phyloP scores from a whole-genome alignment of 2,888 invertebrate species.

The Meteorus colon region DNA sequence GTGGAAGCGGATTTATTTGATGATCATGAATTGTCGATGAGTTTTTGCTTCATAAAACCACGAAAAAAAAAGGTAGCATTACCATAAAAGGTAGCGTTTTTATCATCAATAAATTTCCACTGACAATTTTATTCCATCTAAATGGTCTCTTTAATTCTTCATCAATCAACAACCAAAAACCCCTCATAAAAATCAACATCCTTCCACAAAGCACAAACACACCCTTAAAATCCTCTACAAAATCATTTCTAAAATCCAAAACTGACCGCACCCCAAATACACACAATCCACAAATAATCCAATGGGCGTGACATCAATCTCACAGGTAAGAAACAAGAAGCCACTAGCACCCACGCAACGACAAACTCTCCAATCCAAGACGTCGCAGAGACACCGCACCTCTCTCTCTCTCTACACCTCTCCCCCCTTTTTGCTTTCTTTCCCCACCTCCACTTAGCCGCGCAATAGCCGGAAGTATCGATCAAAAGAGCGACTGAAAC shows the following conservation, averaged over 20 bases:
- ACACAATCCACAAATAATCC: background rate
- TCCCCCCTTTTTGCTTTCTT: too few relatives aligned
- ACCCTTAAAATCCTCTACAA: background rate
- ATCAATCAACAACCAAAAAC: too few relatives aligned
- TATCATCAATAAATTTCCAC: background rate
- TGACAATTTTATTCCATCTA: background rate
- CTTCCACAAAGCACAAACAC: background rate
- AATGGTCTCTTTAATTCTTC: background rate
- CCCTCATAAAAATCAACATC: too few relatives aligned
- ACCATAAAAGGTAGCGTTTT: too few relatives aligned
- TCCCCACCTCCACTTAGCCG: background rate
- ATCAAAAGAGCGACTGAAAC: background rate
- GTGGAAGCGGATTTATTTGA: too few relatives aligned
- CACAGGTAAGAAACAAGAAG: constrained; percentile 7
- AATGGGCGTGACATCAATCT: background rate
- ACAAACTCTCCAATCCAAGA: constrained; percentile 32
- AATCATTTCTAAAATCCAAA: constrained; percentile 17
- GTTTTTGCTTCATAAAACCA: too few relatives aligned
- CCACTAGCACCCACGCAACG: constrained; percentile 44
- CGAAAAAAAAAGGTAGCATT: too few relatives aligned
- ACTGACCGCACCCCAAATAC: constrained; percentile 29
- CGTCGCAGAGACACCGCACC: background rate
- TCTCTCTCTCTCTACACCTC: too few relatives aligned
- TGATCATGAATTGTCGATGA: too few relatives aligned
- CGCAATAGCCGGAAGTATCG: constrained; percentile 21